Conservation (phyloP, 2,888 invertebrate genomes). For the Liodrosophila aerea region DNA sequence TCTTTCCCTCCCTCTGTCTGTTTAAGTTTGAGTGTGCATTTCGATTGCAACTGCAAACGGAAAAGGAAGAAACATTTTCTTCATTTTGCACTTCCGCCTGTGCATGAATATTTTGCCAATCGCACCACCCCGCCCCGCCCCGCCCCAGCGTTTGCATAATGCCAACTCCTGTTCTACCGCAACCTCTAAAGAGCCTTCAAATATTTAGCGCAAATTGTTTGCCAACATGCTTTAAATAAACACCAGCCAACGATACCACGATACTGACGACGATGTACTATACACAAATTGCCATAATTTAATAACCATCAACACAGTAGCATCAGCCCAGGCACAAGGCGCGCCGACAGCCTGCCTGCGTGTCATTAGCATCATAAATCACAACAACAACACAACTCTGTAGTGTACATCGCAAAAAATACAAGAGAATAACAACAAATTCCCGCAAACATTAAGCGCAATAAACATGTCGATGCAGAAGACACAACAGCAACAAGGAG, state of each 20-base stretch:
- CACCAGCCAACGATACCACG: slow-evolving; percentile 45
- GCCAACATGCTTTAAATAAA: slow-evolving; percentile 74
- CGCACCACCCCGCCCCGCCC: slow-evolving; percentile 34
- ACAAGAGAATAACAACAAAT: slow-evolving; percentile 34
- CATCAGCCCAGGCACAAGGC: slow-evolving; percentile 27
- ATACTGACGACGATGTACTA: slow-evolving; percentile 49
- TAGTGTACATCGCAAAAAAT: slow-evolving; percentile 14
- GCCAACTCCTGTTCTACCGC: no score
- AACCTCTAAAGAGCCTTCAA: slow-evolving; percentile 33
- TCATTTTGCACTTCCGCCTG: slow-evolving; percentile 66
- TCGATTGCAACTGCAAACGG: slow-evolving; percentile 62
- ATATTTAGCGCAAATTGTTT: slow-evolving; percentile 72
- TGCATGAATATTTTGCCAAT: slow-evolving; percentile 60
- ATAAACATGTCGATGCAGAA: slow-evolving; percentile 71
- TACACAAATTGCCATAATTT: slow-evolving; percentile 78
- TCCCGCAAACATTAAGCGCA: slow-evolving; percentile 75
- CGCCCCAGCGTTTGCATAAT: slow-evolving; percentile 1
- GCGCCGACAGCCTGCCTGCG: slow-evolving; percentile 48
- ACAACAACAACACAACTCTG: slow-evolving; percentile 57
- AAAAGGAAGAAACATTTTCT: slow-evolving; percentile 74
- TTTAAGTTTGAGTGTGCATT: slow-evolving; percentile 36
- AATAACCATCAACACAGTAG: slow-evolving; percentile 72
- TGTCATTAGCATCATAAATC: slow-evolving; percentile 81
- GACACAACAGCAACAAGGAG: slow-evolving; percentile 6
- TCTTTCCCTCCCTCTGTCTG: slow-evolving; percentile 11